Evolutionary conservation across 2,113 vertebrate species (phyloP).

Genomic region (Pterocles burchelli): DNA sequence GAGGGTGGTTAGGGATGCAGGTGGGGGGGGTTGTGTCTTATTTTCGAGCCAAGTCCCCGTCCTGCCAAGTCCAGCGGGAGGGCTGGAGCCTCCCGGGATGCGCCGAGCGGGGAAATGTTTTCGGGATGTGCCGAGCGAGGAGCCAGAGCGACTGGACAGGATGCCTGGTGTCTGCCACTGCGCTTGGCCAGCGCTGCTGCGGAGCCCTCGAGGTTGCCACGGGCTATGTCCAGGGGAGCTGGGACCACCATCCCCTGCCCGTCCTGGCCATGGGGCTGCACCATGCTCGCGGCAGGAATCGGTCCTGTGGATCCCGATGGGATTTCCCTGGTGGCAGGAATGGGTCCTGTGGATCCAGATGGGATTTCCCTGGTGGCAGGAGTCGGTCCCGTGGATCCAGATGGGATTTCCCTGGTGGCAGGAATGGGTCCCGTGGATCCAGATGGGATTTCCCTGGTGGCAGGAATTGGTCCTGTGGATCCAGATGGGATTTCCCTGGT

Average conservation of each 20-base stretch:
- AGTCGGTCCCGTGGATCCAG: no score
- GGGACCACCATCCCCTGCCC: not conserved
- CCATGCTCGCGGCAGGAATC: rapidly evolving
- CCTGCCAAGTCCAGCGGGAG: not conserved
- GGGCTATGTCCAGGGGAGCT: rapidly evolving
- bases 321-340: not conserved
- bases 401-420: no score
- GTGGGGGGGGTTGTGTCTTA: not conserved
- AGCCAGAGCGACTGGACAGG: not conserved
- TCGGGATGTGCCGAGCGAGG: not conserved
- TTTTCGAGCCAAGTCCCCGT: not conserved
- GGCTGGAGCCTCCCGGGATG: not conserved
- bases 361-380: no score
- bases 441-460: no score
- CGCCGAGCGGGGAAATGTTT: not conserved
- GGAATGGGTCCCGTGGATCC: no score
- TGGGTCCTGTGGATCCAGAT: no score
- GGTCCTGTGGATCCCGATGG: no score
- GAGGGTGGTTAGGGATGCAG: not conserved
- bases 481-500: no score
- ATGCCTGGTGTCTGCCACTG: not conserved
- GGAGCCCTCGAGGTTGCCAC: not conserved
- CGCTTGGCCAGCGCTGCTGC: not conserved
- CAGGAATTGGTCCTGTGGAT: no score
- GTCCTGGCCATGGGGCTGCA: not conserved